Conservation (phyloP, 2,113 vertebrate genomes). For the Columba livia region DNA sequence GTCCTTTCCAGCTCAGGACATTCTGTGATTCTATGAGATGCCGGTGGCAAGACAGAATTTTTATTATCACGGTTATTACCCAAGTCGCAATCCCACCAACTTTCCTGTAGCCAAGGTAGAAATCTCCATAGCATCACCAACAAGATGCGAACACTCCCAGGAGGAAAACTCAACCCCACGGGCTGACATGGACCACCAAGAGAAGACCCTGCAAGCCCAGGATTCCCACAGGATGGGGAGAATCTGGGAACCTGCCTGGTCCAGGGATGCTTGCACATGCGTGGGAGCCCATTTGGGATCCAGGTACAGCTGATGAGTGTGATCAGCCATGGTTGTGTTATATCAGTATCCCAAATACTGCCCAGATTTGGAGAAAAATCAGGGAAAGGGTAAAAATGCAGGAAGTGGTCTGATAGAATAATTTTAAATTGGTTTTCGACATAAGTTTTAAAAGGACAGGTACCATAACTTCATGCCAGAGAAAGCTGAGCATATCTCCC, state of each 20-base stretch:
- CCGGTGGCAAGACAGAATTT: not conserved
- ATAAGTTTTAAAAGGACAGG: not conserved
- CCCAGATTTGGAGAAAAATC: not conserved
- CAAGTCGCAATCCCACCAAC: not conserved
- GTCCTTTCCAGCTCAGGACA: too few species aligned
- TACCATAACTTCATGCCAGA: not conserved
- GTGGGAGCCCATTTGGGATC: not conserved
- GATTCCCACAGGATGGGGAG: not conserved
- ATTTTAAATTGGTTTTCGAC: not conserved
- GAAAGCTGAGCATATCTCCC: not conserved
- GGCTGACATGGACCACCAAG: not conserved
- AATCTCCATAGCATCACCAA: not conserved
- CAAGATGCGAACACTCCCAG: fast-evolving
- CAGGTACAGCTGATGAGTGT: not conserved
- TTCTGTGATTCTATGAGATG: not conserved
- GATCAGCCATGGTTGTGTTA: not conserved
- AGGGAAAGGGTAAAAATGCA: not conserved
- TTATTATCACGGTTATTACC: fast-evolving
- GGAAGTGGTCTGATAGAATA: not conserved
- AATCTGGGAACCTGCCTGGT: not conserved
- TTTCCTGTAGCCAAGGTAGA: not conserved
- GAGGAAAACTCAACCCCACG: fast-evolving
- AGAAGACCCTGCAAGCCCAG: not conserved
- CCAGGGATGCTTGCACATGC: not conserved
- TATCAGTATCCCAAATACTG: not conserved